Percentiles rank a stretch among this genome's conserved stretches.
Conservation (phyloP, 2,888 invertebrate genomes). For the Thereva unica region DNA sequence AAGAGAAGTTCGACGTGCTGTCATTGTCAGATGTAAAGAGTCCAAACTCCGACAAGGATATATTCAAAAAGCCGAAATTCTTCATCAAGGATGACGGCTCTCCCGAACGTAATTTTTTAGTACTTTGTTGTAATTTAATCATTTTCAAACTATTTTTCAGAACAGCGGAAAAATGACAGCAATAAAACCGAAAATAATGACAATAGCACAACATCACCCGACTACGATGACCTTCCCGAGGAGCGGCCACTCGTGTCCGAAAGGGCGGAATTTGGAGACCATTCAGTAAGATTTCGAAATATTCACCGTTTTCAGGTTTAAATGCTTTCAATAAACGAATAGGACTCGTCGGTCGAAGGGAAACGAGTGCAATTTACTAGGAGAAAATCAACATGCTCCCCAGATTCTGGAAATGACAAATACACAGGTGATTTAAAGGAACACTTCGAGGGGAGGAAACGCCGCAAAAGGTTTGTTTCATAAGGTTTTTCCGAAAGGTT, state of each 20-base stretch:
- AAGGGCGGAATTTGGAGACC: constrained; percentile 57
- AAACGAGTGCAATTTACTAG: constrained; percentile 62
- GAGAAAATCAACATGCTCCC: constrained; percentile 50
- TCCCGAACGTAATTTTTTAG: constrained; percentile 24
- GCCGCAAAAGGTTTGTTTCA: constrained; percentile 58
- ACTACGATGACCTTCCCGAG: constrained; percentile 56
- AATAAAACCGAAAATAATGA: constrained; percentile 21
- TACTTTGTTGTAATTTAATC: constrained; percentile 1
- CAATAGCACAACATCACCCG: constrained; percentile 4
- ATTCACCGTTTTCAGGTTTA: not conserved
- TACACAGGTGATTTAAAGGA: constrained; percentile 53
- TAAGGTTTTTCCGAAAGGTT: not conserved
- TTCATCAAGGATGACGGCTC: constrained; percentile 25
- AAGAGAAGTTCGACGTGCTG: constrained; percentile 65
- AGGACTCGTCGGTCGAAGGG: constrained; percentile 56
- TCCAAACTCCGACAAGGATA: constrained; percentile 19
- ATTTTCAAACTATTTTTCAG: constrained; percentile 44
- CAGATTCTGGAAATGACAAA: constrained; percentile 44
- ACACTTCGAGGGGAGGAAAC: constrained; percentile 59
- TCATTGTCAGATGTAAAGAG: constrained; percentile 57
- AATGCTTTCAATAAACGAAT: constrained; percentile 7
- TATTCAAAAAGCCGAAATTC: constrained; percentile 47
- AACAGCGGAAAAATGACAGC: constrained; percentile 48
- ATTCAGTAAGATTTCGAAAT: constrained; percentile 49
- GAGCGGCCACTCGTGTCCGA: constrained; percentile 58